Evolutionary conservation across 2,888 invertebrate genomes (phyloP).

Genomic region (Temnothorax rugatulus): DNA sequence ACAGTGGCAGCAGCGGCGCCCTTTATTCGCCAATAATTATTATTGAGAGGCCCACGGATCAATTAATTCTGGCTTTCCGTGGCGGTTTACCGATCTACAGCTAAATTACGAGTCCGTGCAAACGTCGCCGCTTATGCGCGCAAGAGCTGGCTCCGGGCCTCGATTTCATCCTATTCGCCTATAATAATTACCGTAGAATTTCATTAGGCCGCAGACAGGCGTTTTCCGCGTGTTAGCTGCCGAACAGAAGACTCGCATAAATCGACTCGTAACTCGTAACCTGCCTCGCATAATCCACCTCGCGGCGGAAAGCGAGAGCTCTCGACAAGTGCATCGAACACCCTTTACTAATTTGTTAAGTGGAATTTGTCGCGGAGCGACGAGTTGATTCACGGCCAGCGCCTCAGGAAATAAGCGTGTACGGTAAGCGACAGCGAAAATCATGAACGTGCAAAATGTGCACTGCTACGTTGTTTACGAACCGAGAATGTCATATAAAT

Average conservation of each 20-base stretch:
- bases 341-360: background rate
- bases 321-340: background rate
- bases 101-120: constrained; percentile 53
- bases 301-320: background rate
- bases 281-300: constrained; percentile 27
- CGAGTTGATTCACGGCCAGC: background rate
- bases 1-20: constrained; percentile 12
- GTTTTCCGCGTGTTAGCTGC: constrained; percentile 54
- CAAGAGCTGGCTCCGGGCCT: background rate
- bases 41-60: constrained; percentile 52
- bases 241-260: constrained; percentile 58
- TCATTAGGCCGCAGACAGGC: constrained; percentile 62
- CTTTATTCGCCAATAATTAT: constrained; percentile 50
- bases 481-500: constrained; percentile 38
- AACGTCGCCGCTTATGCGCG: constrained; percentile 50
- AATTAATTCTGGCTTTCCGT: constrained; percentile 56
- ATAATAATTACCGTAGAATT: constrained; percentile 65
- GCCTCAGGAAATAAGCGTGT: background rate
- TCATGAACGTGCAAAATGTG: background rate
- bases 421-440: background rate
- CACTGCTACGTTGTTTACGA: constrained; percentile 5
- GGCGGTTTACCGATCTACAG: constrained; percentile 50
- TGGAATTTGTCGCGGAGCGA: background rate
- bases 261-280: constrained; percentile 53
- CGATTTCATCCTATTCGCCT: constrained; percentile 54